Base-by-base conservation (phyloP, 2,888 invertebrate species). In the Hirtodrosophila duncani region DNA sequence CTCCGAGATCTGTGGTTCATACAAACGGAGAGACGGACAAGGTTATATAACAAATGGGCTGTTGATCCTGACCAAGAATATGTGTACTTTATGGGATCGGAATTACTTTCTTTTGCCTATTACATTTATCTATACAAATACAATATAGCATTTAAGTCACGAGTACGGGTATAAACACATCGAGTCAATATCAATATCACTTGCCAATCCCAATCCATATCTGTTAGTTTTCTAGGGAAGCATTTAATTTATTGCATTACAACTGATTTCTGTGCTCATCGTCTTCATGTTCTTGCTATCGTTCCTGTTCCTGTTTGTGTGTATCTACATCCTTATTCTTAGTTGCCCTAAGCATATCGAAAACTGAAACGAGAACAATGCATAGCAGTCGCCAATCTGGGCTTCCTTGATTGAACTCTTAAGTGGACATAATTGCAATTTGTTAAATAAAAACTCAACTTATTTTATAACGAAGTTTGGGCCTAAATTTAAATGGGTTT, bases 351-450 rank as follows among this genome's bases (percentile, higher is more conserved):
- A 58, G 77, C 70, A 63, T 46, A 16, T n/a, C n/a, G n/a, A n/a
- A n/a, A 65, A 78, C 56, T 65, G 66, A 57, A 66, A 57, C n/a
- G n/a, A n/a, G n/a, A n/a, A n/a, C 53, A 43, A 74, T 53, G 81
- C 78, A 72, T 72, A 80, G 71, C 71, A 74, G 20, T 21, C 20
- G 79, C 75, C 63, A 65, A 48, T 18, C 29, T 48, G 80, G 77
- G 80, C 75, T 75, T 75, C 81, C 81, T 63, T 45, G 56, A 55
- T 58, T 55, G 64, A 61, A 56, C 46, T 59, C 52, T 57, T 45
- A 33, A 44, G 44, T 56, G 74, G 72, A 72, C 78, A 80, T 63
- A 41, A 65, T 67, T 74, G 82, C 82, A 81, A 78, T 78, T 81
- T 72, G 67, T 66, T 81, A 79, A 70, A 71, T 77, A 65, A 74